These are phyloP conservation scores for Tachina lurida DNA, from an alignment of 2,888 invertebrate genomes.

Conservation along the genomic window DNA sequence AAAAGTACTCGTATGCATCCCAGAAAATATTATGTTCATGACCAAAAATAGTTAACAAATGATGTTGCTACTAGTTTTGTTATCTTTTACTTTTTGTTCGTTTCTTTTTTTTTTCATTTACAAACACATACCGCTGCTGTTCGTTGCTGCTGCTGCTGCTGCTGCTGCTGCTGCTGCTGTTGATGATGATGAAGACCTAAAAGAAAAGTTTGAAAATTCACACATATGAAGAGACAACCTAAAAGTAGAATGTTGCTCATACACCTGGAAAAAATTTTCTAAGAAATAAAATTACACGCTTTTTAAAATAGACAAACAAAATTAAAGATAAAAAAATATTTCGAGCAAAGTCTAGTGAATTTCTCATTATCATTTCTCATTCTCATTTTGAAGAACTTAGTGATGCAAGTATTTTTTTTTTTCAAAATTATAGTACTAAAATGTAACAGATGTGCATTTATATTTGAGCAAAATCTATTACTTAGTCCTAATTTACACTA, in stretches of 20 bases:
- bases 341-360: no score
- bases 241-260: neutral
- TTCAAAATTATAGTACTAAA: no score
- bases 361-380: no score
- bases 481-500: no score
- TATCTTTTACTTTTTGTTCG: slow-evolving; percentile 47
- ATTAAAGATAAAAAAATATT: no score
- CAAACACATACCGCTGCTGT: neutral
- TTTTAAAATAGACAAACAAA: no score
- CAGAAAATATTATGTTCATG: slow-evolving; percentile 39
- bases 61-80: slow-evolving; percentile 64
- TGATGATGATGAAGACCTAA: slow-evolving; percentile 11
- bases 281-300: no score
- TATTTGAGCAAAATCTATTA: no score
- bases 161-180: neutral
- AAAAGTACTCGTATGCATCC: neutral
- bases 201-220: slow-evolving; percentile 9
- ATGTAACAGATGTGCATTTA: no score
- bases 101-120: slow-evolving; percentile 30
- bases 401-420: no score
- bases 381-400: no score
- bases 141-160: neutral
- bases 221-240: neutral
- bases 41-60: slow-evolving; percentile 60
- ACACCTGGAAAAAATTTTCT: neutral